Evolutionary conservation across 64 coral and sea anemone genomes (phyloP).

Genomic region (Pachyseris speciosa): DNA sequence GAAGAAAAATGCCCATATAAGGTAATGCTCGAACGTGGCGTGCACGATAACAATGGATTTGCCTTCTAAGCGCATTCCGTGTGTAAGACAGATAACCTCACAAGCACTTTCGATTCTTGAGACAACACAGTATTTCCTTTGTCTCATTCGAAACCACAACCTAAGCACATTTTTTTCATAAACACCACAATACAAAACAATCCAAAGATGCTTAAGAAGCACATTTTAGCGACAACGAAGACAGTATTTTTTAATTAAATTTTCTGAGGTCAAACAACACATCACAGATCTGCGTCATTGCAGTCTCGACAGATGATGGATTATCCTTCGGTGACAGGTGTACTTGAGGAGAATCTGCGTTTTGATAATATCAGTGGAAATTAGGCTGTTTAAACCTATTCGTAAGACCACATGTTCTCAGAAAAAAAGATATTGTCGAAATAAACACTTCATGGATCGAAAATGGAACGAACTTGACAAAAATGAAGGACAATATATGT

Average conservation of each 20-base stretch:
- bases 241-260: not conserved
- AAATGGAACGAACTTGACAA: not conserved
- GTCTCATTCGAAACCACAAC: not conserved
- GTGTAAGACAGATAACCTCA: not conserved
- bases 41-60: not conserved
- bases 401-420: not conserved
- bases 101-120: not conserved
- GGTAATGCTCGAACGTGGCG: not conserved
- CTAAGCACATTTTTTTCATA: not conserved
- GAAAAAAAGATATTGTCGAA: not conserved
- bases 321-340: not conserved
- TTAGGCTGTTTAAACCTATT: not conserved
- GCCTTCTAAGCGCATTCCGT: conserved; percentile 12
- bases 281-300: not conserved
- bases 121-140: not conserved
- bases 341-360: not conserved
- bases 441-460: not conserved
- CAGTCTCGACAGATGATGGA: not conserved
- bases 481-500: not conserved
- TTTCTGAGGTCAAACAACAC: not conserved
- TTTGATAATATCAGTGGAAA: not conserved
- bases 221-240: not conserved
- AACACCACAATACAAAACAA: not conserved
- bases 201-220: not conserved
- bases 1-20: conserved; percentile 25